Base-by-base conservation (phyloP, 2,113 vertebrate genomes). In the Glaucomys volans region DNA sequence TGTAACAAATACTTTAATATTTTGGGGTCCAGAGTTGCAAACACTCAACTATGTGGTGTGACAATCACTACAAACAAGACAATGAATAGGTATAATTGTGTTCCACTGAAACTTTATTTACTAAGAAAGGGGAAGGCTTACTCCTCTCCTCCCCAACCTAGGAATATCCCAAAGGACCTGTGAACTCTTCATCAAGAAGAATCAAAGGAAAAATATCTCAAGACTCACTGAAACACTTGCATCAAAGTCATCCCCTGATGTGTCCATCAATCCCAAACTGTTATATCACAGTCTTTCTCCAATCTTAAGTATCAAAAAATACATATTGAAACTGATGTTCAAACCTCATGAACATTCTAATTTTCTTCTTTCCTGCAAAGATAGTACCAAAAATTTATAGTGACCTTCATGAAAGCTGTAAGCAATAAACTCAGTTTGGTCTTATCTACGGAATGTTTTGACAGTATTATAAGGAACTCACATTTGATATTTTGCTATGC, bases 141-240 rank as follows among this genome's bases (percentile, higher is more conserved):
- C 4, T 35, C 16, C 24, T 5, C 24, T 50, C 1, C 5, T 2
- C 6, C 44, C 28, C 7, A 62, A 69, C 24, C 7, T 0, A 54
- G 17, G 7, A 85, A 66, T 10, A 32, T 74, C 22, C 10, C 67
- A 47, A 82, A 87, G 77, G 32, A 50, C 3, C 6, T 13, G n/a
- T 69, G 18, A 69, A 54, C 4, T 81, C 18, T 75, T n/a, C 30
- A 79, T 30, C 42, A 91, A 16, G 18, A 79, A 69, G 10, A 16
- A 87, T 35, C 37, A 35, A 67, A 79, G 6, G n/a, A 72, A 0
- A 79, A 74, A 2, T 14, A 26, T 12, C 3, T 18, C 3, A 66
- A 69, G 4, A 71, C 0, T 91, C 4, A 17, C 0, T 44, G 12
- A 67, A 54, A 3, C 1, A 4, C 28, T 79, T 57, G 0, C 35